Base-by-base conservation (phyloP, 1,140 invertebrate species). In the Drosophila pallidifrons region DNA sequence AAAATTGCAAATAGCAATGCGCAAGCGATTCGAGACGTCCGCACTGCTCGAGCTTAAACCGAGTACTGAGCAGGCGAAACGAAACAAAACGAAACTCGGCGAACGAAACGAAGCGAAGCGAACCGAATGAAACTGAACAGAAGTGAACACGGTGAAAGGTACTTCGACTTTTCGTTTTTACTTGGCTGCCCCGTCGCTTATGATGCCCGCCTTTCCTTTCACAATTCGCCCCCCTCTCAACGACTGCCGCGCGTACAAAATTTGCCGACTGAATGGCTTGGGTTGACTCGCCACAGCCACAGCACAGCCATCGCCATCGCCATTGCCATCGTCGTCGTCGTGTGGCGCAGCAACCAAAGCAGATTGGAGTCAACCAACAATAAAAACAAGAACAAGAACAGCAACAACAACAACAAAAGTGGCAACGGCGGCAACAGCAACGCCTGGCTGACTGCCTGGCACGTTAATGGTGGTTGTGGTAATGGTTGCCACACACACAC, bases 351-450 rank as follows among this genome's bases (percentile, higher is more conserved):
- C 85, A 88, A 88, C 85, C 85, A 89, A 89, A 89, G 85, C 85
- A 89, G 85, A 89, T 90, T 89, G 85, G 85, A 89, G 85, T 89
- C 86, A 89, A 89, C 85, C 85, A 88, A 89, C 85, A 89, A 89
- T 89, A 89, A 89, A 89, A 90, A 88, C 86, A 89, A 71, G 82
- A 87, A 80, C 82, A 87, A 67, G 51, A 76, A 54, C 52, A 79
- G 28, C 75, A 73, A 20, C 66, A 77, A 20, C 65, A 79, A 32
- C 49, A 76, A 41, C 77, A 79, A 68, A 71, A 81, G 51, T 65
- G 60, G 71, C 72, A 75, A 54, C 72, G 72, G 78, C 47, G 76
- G 75, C 75, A 69, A 75, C 74, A 88, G 81, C 85, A 88, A 89
- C 78, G 76, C 65, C 76, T 78, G 78, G 78, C 76, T 81, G 78